These are phyloP conservation scores for Aporophyla nigra DNA, from an alignment of 2,888 invertebrate species.

Conservation along the genomic window DNA sequence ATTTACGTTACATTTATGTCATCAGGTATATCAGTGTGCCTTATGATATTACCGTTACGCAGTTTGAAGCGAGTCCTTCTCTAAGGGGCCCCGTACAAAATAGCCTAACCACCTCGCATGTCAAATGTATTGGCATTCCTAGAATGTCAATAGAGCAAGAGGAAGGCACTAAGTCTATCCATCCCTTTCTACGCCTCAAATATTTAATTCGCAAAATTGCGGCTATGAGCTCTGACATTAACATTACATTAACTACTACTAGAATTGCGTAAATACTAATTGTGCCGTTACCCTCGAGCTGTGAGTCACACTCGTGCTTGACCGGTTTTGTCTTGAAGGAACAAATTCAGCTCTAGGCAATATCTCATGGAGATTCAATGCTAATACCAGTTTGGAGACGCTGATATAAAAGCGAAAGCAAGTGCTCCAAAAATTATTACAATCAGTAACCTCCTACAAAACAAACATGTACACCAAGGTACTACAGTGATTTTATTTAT, in stretches of 20 bases:
- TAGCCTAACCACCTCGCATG: neutral
- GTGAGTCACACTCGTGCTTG: conserved; percentile 54
- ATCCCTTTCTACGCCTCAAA: neutral
- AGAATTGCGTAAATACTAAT: conserved; percentile 55
- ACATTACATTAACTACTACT: conserved; percentile 28
- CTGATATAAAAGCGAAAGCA: conserved; percentile 85
- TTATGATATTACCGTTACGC: neutral
- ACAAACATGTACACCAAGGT: conserved; percentile 88
- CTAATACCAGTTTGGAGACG: conserved; percentile 80
- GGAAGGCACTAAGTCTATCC: neutral
- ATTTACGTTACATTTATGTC: too few relatives aligned
- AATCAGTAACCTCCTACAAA: conserved; percentile 78
- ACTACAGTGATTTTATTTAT: conserved; percentile 61
- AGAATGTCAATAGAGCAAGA: neutral
- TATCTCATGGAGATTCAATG: conserved; percentile 70
- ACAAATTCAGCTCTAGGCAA: conserved; percentile 64
- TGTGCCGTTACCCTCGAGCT: conserved; percentile 55
- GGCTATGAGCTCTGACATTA: conserved; percentile 42
- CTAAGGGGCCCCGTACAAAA: neutral
- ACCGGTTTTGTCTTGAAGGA: conserved; percentile 57
- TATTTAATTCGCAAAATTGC: neutral
- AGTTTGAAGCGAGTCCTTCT: neutral
- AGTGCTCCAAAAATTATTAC: conserved; percentile 83
- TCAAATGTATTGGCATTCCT: too few relatives aligned
- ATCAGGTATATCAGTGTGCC: too few relatives aligned